Evolutionary conservation across 2,797 vertebrate species (phyloP).

Genomic region (Megalops cyprinoides): DNA sequence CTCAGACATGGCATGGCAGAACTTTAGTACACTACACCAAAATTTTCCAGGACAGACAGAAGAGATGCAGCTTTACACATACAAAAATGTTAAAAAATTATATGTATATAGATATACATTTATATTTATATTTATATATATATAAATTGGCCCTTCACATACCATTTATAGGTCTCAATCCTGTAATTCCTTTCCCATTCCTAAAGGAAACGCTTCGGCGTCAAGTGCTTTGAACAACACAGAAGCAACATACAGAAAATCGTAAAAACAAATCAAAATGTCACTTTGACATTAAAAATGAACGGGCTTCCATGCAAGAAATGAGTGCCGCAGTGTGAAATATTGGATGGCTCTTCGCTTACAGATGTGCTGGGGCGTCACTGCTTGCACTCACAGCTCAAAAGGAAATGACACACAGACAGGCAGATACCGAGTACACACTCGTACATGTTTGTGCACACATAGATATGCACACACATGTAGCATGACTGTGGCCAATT

Average conservation of each 20-base stretch:
- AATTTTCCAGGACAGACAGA: slow-evolving; percentile 54
- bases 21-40: slow-evolving; percentile 59
- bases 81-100: slow-evolving; percentile 81
- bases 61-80: slow-evolving; percentile 82
- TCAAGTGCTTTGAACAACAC: slow-evolving; percentile 5
- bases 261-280: neutral
- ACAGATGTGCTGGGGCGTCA: neutral
- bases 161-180: slow-evolving; percentile 66
- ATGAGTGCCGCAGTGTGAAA: neutral
- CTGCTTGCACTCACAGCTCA: neutral
- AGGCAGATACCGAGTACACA: neutral
- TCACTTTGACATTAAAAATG: neutral
- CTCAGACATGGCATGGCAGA: slow-evolving; percentile 58
- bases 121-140: slow-evolving; percentile 79
- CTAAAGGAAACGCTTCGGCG: neutral
- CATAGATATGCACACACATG: neutral
- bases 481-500: neutral
- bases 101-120: slow-evolving; percentile 81
- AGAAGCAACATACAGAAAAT: neutral
- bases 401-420: neutral
- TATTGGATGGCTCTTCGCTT: neutral
- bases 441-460: neutral
- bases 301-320: neutral
- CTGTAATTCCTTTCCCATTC: slow-evolving; percentile 35
- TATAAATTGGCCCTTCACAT: slow-evolving; percentile 77